Percentiles rank a stretch among this genome's conserved stretches.
Evolutionary conservation across 2,113 vertebrate species (phyloP).

Genomic region (Calypte anna): DNA sequence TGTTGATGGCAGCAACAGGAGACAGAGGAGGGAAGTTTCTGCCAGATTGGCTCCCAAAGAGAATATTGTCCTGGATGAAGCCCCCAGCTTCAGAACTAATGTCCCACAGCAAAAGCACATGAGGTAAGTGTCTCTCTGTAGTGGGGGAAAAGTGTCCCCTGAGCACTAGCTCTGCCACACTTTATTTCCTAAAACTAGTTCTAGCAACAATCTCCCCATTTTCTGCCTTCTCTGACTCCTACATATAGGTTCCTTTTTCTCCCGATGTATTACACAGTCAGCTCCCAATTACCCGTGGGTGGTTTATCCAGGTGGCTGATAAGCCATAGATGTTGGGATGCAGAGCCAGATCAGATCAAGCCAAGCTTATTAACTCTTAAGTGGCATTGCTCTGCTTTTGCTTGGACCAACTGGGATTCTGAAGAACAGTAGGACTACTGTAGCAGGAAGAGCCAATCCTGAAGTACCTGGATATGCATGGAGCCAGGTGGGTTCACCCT

Average conservation of each 20-base stretch:
- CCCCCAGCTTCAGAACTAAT: neutral
- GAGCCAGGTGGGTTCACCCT: neutral
- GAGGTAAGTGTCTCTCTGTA: neutral
- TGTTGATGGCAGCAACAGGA: neutral
- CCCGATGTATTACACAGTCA: neutral
- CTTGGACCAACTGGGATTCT: neutral
- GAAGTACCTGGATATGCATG: neutral
- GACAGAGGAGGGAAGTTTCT: neutral
- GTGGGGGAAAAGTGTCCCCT: neutral
- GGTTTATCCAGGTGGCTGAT: constrained; percentile 29
- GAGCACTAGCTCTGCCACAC: neutral
- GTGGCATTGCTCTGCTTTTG: neutral
- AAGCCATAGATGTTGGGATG: neutral
- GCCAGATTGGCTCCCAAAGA: neutral
- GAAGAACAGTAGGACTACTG: neutral
- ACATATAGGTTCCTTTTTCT: neutral
- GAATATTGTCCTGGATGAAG: neutral
- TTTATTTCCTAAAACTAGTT: neutral
- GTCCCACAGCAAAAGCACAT: neutral
- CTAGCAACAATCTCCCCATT: neutral
- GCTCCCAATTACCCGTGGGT: neutral
- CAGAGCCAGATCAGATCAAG: neutral
- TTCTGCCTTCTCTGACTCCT: neutral
- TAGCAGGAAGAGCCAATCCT: neutral
- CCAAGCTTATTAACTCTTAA: neutral